Evolutionary conservation across 2,888 invertebrate genomes (phyloP).

Genomic region (Limulus polyphemus): DNA sequence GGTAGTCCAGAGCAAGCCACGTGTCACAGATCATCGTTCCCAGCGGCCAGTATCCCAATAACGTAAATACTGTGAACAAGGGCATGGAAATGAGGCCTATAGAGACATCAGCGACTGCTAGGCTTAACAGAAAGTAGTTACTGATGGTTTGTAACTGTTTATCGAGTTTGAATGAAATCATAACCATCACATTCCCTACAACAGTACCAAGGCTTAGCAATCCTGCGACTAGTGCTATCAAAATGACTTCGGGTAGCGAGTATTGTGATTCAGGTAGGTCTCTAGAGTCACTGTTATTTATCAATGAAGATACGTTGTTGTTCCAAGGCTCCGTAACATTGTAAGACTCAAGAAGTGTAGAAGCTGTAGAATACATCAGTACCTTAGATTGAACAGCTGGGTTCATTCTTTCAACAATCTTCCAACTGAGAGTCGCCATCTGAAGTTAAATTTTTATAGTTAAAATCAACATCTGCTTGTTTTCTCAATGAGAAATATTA

Average conservation of each 20-base stretch:
- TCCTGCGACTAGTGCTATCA: slow-evolving; percentile 57
- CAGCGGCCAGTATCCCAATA: slow-evolving; percentile 40
- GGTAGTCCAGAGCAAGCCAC: slow-evolving; percentile 45
- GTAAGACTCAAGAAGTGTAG: too few species aligned
- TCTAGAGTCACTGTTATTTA: too few species aligned
- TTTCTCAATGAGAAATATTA: too few species aligned
- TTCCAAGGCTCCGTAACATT: too few species aligned
- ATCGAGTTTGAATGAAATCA: slow-evolving; percentile 43
- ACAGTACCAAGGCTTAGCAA: slow-evolving; percentile 74
- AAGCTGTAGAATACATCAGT: too few species aligned
- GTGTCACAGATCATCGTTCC: slow-evolving; percentile 38
- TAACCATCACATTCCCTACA: slow-evolving; percentile 41
- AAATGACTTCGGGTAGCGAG: slow-evolving; percentile 41
- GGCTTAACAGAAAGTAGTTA: slow-evolving; percentile 44
- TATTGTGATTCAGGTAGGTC: slow-evolving; percentile 27
- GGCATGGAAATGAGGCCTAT: slow-evolving; percentile 46
- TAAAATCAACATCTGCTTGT: too few species aligned
- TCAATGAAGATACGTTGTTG: too few species aligned
- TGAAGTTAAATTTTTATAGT: too few species aligned
- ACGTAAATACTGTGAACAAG: slow-evolving; percentile 41
- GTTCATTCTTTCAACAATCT: too few species aligned
- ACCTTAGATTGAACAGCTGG: too few species aligned
- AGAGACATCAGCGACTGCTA: slow-evolving; percentile 45
- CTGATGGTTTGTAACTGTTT: slow-evolving; percentile 43
- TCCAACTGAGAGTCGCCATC: too few species aligned